Percentiles rank a stretch among this genome's conserved stretches.
Evolutionary conservation across 2,888 invertebrate species (phyloP).

Genomic region (Rhorus exstirpatorius): DNA sequence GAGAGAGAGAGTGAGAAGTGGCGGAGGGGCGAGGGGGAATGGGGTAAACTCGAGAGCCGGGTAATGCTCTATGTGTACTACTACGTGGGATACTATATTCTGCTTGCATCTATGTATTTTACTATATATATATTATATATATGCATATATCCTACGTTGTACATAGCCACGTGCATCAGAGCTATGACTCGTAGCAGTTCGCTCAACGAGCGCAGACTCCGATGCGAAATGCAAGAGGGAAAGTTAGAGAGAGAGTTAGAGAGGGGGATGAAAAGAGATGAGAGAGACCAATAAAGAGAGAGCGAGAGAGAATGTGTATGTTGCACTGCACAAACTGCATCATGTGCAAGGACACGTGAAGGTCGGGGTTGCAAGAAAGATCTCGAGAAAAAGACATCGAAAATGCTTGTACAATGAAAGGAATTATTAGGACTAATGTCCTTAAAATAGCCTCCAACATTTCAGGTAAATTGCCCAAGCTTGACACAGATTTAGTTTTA

Average conservation of each 20-base stretch:
- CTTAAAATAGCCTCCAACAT: background rate
- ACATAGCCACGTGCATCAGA: slow-evolving; percentile 62
- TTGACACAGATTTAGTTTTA: too few relatives aligned
- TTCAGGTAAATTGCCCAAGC: background rate
- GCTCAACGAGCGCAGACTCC: slow-evolving; percentile 62
- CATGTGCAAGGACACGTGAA: slow-evolving; percentile 61
- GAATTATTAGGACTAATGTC: slow-evolving; percentile 4
- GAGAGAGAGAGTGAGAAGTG: slow-evolving; percentile 11
- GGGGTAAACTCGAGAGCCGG: slow-evolving; percentile 48
- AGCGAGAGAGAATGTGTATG: slow-evolving; percentile 33
- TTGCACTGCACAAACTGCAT: slow-evolving; percentile 56
- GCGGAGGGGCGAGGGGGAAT: slow-evolving; percentile 15
- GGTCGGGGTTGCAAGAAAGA: slow-evolving; percentile 38
- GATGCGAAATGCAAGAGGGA: slow-evolving; percentile 45
- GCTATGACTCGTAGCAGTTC: slow-evolving; percentile 33
- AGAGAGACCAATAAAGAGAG: slow-evolving; percentile 1
- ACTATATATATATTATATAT: slow-evolving; percentile 35
- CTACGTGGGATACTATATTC: slow-evolving; percentile 57
- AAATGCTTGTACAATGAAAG: slow-evolving; percentile 12
- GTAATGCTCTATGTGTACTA: slow-evolving; percentile 61
- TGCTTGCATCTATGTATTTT: slow-evolving; percentile 54
- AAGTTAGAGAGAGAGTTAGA: slow-evolving; percentile 28
- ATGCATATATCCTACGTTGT: slow-evolving; percentile 11
- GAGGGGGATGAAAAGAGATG: slow-evolving; percentile 20
- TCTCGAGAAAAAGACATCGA: slow-evolving; percentile 7